A percentile compares a stretch with the other conserved stretches of the same genome.
phyloP scores from a whole-genome alignment of 2,797 vertebrate genomes.

The Euphonia xanthogaster region DNA sequence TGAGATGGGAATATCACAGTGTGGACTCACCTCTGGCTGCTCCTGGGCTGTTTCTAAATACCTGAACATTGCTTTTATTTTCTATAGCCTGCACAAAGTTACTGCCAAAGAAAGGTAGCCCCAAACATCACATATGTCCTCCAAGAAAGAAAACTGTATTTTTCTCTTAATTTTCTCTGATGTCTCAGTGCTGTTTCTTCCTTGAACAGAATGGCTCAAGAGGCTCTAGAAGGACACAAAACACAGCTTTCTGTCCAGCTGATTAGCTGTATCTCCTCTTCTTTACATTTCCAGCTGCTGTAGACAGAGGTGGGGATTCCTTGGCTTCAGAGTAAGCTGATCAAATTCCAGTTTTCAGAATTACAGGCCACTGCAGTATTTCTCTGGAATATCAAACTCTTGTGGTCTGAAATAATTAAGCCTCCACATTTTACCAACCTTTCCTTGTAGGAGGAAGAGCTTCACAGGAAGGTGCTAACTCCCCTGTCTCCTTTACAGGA shows the following conservation, averaged over 20 bases:
- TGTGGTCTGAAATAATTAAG: not conserved
- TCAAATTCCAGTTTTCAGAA: not conserved
- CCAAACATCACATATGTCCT: not conserved
- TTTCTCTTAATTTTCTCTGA: not conserved
- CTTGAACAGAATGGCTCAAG: not conserved
- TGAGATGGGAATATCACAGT: not conserved
- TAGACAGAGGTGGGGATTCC: not conserved
- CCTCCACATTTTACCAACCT: not conserved
- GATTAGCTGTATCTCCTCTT: not conserved
- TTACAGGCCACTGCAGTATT: not conserved
- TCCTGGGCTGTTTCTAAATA: not conserved
- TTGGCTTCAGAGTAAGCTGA: not conserved
- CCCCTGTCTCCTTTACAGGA: not conserved
- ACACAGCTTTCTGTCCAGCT: not conserved
- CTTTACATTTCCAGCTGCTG: not conserved
- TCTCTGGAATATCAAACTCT: not conserved
- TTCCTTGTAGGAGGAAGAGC: not conserved
- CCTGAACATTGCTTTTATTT: not conserved
- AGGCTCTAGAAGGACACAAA: not conserved
- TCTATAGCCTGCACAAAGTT: not conserved
- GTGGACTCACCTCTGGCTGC: not conserved
- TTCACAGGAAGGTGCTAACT: not conserved
- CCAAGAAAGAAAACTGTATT: not conserved
- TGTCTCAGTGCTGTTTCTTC: not conserved
- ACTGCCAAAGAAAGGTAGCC: not conserved